phyloP scores from a whole-genome alignment of 2,113 vertebrate genomes.

The Australoheros scitulus region DNA sequence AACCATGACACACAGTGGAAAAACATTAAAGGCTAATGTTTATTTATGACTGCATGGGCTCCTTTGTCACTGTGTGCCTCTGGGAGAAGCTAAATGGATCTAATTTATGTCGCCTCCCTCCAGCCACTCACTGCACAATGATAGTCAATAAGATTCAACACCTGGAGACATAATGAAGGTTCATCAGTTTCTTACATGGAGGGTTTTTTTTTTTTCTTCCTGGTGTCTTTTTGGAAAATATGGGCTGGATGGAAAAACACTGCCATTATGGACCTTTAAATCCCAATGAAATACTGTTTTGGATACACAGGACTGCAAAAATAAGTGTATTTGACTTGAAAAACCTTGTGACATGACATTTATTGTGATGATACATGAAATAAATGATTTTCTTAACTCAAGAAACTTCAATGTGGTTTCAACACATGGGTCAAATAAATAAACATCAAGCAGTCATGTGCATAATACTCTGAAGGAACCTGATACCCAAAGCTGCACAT shows the following conservation, averaged over 20 bases:
- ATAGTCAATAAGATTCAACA: slow-evolving; percentile 76
- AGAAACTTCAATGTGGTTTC: background rate
- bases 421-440: slow-evolving; percentile 16
- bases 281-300: background rate
- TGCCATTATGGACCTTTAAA: background rate
- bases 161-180: slow-evolving; percentile 68
- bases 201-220: background rate
- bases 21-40: slow-evolving; percentile 61
- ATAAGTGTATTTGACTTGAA: background rate
- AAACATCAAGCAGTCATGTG: background rate
- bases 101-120: slow-evolving; percentile 75
- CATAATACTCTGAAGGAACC: background rate
- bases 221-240: background rate
- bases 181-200: slow-evolving; percentile 50
- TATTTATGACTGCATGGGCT: slow-evolving; percentile 67
- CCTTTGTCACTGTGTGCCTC: slow-evolving; percentile 73
- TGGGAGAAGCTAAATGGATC: slow-evolving; percentile 74
- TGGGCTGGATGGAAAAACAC: background rate
- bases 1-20: slow-evolving; percentile 8
- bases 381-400: background rate
- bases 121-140: slow-evolving; percentile 55
- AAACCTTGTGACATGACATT: background rate
- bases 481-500: background rate
- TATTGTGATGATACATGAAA: background rate
- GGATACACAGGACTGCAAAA: background rate